phyloP scores from a whole-genome alignment of 1,140 invertebrate genomes.

The Elymnias hypermnestra region DNA sequence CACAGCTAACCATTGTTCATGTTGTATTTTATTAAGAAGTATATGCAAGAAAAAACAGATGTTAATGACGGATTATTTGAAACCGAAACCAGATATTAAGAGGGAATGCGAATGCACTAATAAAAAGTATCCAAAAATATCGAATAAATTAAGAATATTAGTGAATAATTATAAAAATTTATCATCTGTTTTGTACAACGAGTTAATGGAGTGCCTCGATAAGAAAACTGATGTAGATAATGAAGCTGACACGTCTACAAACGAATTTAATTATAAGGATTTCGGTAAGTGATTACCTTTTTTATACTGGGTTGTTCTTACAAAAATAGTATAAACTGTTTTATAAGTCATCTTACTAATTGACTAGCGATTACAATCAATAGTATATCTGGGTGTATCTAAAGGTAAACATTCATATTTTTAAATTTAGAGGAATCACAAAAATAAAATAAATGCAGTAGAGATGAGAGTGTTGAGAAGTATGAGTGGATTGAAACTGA shows the following conservation, averaged over 20 bases:
- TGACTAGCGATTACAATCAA: no score
- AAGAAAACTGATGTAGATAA: not conserved
- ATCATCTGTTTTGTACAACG: slow-evolving; percentile 19
- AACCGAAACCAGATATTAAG: slow-evolving; percentile 12
- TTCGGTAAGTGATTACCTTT: slow-evolving; percentile 30
- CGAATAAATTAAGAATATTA: slow-evolving; percentile 44
- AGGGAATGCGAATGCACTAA: slow-evolving; percentile 30
- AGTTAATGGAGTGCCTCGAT: slow-evolving; percentile 16
- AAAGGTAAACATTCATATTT: no score
- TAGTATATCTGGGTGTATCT: no score
- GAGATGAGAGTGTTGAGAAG: no score
- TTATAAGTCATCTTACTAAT: no score
- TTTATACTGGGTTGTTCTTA: not conserved
- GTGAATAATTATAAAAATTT: slow-evolving; percentile 33
- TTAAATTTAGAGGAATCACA: no score
- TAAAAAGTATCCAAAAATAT: slow-evolving; percentile 33
- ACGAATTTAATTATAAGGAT: slow-evolving; percentile 18
- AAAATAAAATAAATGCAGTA: no score
- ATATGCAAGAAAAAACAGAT: slow-evolving; percentile 39
- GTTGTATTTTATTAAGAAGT: slow-evolving; percentile 38
- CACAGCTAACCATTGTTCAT: slow-evolving; percentile 34
- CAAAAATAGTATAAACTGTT: not conserved
- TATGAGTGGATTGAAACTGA: no score
- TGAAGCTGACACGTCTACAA: not conserved
- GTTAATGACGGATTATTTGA: slow-evolving; percentile 46